Base-by-base conservation (phyloP, 2,113 vertebrate genomes). In the Dasyprocta punctata region DNA sequence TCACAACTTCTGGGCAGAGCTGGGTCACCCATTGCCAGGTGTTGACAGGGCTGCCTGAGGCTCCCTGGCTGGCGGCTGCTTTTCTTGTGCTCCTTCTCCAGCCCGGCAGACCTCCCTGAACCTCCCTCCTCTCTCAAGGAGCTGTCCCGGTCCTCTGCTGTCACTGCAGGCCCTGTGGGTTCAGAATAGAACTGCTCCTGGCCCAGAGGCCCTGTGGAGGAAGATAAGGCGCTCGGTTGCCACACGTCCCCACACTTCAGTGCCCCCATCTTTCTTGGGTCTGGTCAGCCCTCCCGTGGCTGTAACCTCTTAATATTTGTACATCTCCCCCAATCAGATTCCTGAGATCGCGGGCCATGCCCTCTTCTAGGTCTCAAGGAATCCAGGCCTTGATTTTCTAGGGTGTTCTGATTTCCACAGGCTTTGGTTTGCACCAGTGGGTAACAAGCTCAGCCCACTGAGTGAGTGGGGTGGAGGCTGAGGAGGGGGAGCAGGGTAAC, bases 261-360 rank as follows among this genome's bases (percentile, higher is more conserved):
- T 20, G n/a, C 36, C 30, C n/a, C 24, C 17, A 7, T 14, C 67
- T n/a, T 38, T 5, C 49, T 80, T 80, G 28, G n/a, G 12, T 4
- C 30, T 8, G n/a, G 9, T 3, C 11, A 26, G 52, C 2, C 41
- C 5, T 63, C 28, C 1, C 2, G 19, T 0, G 28, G 7, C n/a
- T 22, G 49, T 54, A 1, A 1, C 11, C 0, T 2, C 3, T 8
- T 5, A 67, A 12, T 63, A 3, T 61, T 26, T 6, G n/a, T 1
- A 12, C 4, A 4, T 1, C 1, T 1, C 22, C 14, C 22, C 33
- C 4, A 7, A 0, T 0, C 36, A 61, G 1, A 2, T 9, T 54
- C 5, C 30, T 14, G 30, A 2, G 8, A 30, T 58, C 3, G 0
- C 3, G 22, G 22, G 47, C 26, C 60, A 54, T 24, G 2, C 1